phyloP scores from a whole-genome alignment of 2,888 invertebrate species.

The Latrodectus hesperus region DNA sequence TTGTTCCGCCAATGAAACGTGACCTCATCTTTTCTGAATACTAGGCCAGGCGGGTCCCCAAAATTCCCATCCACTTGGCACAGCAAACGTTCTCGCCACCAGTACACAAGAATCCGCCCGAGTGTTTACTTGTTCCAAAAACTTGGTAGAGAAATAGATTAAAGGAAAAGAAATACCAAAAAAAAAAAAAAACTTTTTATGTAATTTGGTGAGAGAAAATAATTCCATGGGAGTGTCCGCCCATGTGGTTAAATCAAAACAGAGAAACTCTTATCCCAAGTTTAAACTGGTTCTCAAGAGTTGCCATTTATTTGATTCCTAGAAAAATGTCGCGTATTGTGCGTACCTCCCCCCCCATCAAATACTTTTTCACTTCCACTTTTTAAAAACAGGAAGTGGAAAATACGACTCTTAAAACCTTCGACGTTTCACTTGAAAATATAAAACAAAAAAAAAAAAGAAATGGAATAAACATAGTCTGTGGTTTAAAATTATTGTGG shows the following conservation, averaged over 20 bases:
- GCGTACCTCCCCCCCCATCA: neutral
- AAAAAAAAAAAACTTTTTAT: neutral
- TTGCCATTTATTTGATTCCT: neutral
- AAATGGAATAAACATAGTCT: neutral
- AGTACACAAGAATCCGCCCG: neutral
- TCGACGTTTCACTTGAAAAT: neutral
- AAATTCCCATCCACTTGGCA: neutral
- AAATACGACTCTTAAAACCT: neutral
- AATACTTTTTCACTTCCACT: constrained; percentile 6
- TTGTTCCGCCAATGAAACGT: constrained; percentile 34
- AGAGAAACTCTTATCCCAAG: constrained; percentile 9
- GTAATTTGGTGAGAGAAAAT: neutral
- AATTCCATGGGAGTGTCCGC: constrained; percentile 17
- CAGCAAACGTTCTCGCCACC: neutral
- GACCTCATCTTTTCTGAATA: constrained; percentile 41
- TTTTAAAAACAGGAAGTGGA: constrained; percentile 19
- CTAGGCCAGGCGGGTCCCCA: constrained; percentile 35
- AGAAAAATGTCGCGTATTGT: too few relatives aligned
- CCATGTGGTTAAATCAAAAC: constrained; percentile 6
- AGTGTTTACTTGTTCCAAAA: neutral
- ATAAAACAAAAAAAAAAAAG: neutral
- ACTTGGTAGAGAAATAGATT: neutral
- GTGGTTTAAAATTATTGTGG: too few relatives aligned
- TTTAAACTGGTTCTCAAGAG: constrained; percentile 20
- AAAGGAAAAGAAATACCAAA: too few relatives aligned